These are phyloP conservation scores for Papio anubis DNA, from an alignment of 2,113 vertebrate species.

Conservation along the genomic window DNA sequence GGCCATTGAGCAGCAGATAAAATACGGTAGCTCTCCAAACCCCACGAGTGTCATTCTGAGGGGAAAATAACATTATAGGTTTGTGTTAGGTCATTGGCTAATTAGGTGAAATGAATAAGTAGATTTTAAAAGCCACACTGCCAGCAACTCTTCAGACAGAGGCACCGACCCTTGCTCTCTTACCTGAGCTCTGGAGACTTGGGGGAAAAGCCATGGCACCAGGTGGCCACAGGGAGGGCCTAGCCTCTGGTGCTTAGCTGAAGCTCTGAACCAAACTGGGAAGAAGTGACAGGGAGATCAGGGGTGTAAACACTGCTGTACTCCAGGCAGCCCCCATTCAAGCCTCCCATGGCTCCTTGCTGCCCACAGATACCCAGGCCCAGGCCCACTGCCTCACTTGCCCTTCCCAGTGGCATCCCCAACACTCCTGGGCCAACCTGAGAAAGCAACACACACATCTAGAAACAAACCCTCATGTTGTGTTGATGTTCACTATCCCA, in stretches of 20 bases:
- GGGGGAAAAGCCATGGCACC: neutral
- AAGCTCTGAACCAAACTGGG: neutral
- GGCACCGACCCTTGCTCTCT: neutral
- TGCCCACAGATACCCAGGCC: neutral
- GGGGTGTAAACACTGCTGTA: no score
- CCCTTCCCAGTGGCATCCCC: neutral
- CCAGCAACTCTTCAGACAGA: neutral
- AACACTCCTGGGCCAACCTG: neutral
- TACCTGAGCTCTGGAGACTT: conserved; percentile 3
- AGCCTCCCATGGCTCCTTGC: neutral
- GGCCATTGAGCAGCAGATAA: conserved; percentile 88
- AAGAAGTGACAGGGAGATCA: neutral
- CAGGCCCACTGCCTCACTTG: neutral
- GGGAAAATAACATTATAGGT: conserved; percentile 65
- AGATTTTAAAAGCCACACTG: conserved; percentile 43
- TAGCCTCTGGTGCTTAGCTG: neutral
- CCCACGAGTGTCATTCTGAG: conserved; percentile 70
- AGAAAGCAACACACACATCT: neutral
- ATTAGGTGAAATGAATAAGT: conserved; percentile 80
- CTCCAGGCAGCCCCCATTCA: neutral
- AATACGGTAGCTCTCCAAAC: conserved; percentile 73
- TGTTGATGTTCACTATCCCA: neutral
- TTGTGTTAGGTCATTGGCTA: conserved; percentile 76
- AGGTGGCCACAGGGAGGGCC: neutral
- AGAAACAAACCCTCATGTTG: rapidly evolving